Conservation (phyloP, 2,888 invertebrate species). For the Rutpela maculata region DNA sequence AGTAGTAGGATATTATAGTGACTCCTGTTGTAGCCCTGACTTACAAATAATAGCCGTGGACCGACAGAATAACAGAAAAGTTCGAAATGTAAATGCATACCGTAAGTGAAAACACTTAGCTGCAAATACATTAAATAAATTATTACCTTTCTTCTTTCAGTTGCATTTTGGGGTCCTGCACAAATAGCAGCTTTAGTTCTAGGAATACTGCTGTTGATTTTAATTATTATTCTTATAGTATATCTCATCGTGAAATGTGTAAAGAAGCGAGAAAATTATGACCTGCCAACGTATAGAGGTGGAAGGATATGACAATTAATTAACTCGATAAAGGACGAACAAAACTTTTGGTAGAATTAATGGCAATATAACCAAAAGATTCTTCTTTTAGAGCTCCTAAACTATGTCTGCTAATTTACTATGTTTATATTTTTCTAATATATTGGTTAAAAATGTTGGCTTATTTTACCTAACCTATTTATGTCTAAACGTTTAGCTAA, state of each 20-base stretch:
- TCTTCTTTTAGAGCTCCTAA: background rate
- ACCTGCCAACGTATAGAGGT: conserved; percentile 78
- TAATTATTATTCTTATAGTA: conserved; percentile 78
- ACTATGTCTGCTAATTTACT: background rate
- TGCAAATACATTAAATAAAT: conserved; percentile 10
- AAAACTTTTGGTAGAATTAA: conserved; percentile 48
- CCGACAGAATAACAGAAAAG: conserved; percentile 80
- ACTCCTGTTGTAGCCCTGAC: conserved; percentile 84
- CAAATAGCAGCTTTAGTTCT: conserved; percentile 84
- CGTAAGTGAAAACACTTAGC: conserved; percentile 61
- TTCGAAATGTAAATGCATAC: conserved; percentile 78
- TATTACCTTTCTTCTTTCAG: conserved; percentile 59
- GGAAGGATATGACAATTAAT: conserved; percentile 61
- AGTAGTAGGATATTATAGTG: conserved; percentile 81
- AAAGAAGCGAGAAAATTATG: conserved; percentile 74
- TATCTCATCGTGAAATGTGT: conserved; percentile 79
- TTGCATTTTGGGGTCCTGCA: conserved; percentile 65
- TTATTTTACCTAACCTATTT: background rate
- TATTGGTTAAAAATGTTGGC: background rate
- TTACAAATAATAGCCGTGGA: conserved; percentile 83
- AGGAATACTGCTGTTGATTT: conserved; percentile 79
- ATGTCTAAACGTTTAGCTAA: conserved; percentile 1
- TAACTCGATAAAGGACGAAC: conserved; percentile 56
- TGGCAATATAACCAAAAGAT: background rate
- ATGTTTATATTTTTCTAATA: background rate